Evolutionary conservation across 2,888 invertebrate genomes (phyloP), one percentile per base, ranked within the genome.

Genomic region (Synanthedon vespiformis): DNA sequence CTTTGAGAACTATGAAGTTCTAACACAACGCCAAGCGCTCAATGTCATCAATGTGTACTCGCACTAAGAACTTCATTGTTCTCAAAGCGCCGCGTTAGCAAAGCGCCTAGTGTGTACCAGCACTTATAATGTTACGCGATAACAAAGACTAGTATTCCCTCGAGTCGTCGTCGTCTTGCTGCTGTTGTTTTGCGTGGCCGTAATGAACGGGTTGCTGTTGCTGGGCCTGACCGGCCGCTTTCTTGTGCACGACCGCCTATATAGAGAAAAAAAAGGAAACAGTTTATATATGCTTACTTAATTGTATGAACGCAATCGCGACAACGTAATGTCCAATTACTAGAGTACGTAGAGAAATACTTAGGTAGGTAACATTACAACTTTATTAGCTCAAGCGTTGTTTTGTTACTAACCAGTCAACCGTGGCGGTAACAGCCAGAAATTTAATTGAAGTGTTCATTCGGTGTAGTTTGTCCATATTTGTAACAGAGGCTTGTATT

Each of bases 161-260:
- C 49, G 77, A 77, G 44, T 82, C 80, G 16, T 80, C 77, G 54
- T 82, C 77, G 49, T 79, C 72, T 49, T 49, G 12, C 10, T 34
- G 34, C 4, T 44, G 44, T 56, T 72, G 66, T 53, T 75, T 70
- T 8, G 62, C 61, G 40, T 76, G 71, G 16, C 80, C 79, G 50
- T 80, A 79, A 51, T 79, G 83, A n/a, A 76, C 68, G 2, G 77
- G 82, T 44, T 62, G 63, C 16, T 16, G n/a, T n/a, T n/a, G 16
- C 22, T 75, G 77, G 5, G 70, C 67, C 52, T 81, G 77, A 18
- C 73, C 76, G 8, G 70, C 73, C 10, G 75, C 67, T 60, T 84
- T 73, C 58, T 86, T 87, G 57, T 85, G 86, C 2, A 87, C 87
- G 13, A 72, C 73, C n/a, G 86, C 87, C 87, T 87, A 73, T 87